phyloP scores from a whole-genome alignment of 2,113 vertebrate genomes.

The Rutilus rutilus region DNA sequence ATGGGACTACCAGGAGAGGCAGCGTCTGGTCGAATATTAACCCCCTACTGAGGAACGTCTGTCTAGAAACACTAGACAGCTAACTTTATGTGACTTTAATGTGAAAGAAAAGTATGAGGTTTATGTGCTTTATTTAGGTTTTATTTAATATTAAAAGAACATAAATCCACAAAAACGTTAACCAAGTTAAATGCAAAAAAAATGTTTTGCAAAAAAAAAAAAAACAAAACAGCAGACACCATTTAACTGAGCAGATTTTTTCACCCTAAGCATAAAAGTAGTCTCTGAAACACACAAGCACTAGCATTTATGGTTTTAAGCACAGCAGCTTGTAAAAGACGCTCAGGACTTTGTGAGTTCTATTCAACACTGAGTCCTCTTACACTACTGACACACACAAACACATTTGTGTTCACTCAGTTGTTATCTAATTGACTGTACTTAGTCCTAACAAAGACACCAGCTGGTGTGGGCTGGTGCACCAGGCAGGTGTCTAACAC shows the following conservation, averaged over 20 bases:
- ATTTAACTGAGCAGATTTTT: too few relatives aligned
- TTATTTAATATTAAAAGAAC: neutral
- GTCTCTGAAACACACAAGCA: neutral
- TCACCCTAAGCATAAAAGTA: neutral
- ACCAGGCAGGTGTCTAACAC: constrained; percentile 54
- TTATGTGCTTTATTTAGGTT: too few relatives aligned
- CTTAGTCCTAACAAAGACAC: constrained; percentile 54
- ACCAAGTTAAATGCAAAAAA: neutral
- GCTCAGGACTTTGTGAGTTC: neutral
- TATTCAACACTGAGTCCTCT: constrained; percentile 24
- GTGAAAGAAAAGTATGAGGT: constrained; percentile 20
- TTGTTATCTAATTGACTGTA: constrained; percentile 59
- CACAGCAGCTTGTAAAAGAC: neutral
- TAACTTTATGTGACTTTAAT: neutral
- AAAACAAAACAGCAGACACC: neutral
- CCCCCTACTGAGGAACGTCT: constrained; percentile 71
- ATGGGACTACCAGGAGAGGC: constrained; percentile 58
- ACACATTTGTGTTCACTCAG: constrained; percentile 59
- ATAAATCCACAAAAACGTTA: neutral
- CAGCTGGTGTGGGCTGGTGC: constrained; percentile 58
- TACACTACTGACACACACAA: constrained; percentile 49
- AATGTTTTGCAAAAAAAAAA: neutral
- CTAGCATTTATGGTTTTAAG: neutral
- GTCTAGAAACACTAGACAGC: constrained; percentile 58
- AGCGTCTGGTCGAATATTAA: constrained; percentile 63